phyloP scores from a whole-genome alignment of 2,797 vertebrate species.

The Gymnothorax javanicus region DNA sequence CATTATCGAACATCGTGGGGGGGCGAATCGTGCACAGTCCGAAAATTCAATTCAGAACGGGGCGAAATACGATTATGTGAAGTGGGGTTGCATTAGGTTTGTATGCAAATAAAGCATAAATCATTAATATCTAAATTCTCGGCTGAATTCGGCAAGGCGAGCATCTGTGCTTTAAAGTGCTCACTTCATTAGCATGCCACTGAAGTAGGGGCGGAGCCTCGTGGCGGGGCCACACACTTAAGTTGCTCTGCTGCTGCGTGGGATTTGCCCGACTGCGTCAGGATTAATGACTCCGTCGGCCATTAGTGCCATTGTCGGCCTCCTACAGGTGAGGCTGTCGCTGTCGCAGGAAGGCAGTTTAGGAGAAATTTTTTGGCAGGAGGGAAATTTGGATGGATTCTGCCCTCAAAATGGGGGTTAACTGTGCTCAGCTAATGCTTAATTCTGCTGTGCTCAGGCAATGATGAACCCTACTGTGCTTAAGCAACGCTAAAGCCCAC shows the following conservation, averaged over 20 bases:
- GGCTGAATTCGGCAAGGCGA: constrained; percentile 59
- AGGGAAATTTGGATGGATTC: neutral
- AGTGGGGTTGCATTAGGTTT: constrained; percentile 80
- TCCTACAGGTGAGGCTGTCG: constrained; percentile 28
- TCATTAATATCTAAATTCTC: constrained; percentile 78
- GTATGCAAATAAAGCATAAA: constrained; percentile 79
- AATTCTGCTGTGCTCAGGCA: neutral
- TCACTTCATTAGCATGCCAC: constrained; percentile 65
- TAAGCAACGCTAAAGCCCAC: too few relatives aligned
- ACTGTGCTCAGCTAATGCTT: neutral
- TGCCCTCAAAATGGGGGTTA: neutral
- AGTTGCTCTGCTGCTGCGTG: constrained; percentile 26
- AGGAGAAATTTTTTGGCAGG: neutral
- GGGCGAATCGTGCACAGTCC: constrained; percentile 50
- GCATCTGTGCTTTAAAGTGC: constrained; percentile 64
- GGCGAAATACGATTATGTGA: constrained; percentile 77
- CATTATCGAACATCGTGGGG: constrained; percentile 51
- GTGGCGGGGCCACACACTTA: constrained; percentile 37
- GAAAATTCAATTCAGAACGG: constrained; percentile 75
- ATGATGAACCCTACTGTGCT: too few relatives aligned
- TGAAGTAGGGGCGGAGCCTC: constrained; percentile 44
- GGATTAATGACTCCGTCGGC: neutral
- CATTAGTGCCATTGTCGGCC: fast-evolving
- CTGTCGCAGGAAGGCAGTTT: neutral
- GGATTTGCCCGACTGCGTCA: fast-evolving